Evolutionary conservation across 2,113 vertebrate genomes (phyloP).

Genomic region (Pagrus major): DNA sequence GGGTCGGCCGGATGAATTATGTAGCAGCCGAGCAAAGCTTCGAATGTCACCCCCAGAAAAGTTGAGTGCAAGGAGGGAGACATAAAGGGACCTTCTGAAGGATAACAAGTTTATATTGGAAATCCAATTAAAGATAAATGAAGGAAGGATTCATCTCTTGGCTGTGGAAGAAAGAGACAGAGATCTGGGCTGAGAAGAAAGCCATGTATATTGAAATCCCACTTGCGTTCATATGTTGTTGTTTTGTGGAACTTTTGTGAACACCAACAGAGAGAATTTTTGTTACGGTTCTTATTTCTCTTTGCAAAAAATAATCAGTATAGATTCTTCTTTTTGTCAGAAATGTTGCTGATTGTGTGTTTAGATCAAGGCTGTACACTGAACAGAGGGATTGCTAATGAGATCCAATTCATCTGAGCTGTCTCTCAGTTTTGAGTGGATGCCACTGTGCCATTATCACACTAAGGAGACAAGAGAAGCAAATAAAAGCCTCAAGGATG

Average conservation of each 20-base stretch:
- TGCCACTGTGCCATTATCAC: slow-evolving; percentile 42
- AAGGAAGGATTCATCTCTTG: slow-evolving; percentile 62
- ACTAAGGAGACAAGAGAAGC: neutral
- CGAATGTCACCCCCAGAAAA: slow-evolving; percentile 71
- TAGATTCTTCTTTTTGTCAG: neutral
- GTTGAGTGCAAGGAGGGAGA: slow-evolving; percentile 51
- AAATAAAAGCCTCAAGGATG: slow-evolving; percentile 23
- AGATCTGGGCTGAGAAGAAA: slow-evolving; percentile 53
- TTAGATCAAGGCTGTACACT: slow-evolving; percentile 3
- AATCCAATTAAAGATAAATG: slow-evolving; percentile 81
- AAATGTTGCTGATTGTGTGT: slow-evolving; percentile 12
- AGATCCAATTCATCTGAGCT: slow-evolving; percentile 54
- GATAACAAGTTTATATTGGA: slow-evolving; percentile 70
- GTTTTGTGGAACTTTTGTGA: slow-evolving; percentile 5
- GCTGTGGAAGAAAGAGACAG: slow-evolving; percentile 53
- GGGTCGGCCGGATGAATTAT: slow-evolving; percentile 69
- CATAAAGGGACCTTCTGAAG: slow-evolving; percentile 55
- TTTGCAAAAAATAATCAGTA: neutral
- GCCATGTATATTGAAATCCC: slow-evolving; percentile 74
- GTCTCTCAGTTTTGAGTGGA: slow-evolving; percentile 41
- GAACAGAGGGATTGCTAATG: slow-evolving; percentile 46
- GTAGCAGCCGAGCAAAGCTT: slow-evolving; percentile 52
- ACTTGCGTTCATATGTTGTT: slow-evolving; percentile 39
- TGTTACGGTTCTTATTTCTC: neutral
- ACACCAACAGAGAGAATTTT: slow-evolving; percentile 8